Percentiles rank a stretch among this genome's conserved stretches.
Conservation (phyloP, 2,113 vertebrate species). For the Poicephalus meyeri region DNA sequence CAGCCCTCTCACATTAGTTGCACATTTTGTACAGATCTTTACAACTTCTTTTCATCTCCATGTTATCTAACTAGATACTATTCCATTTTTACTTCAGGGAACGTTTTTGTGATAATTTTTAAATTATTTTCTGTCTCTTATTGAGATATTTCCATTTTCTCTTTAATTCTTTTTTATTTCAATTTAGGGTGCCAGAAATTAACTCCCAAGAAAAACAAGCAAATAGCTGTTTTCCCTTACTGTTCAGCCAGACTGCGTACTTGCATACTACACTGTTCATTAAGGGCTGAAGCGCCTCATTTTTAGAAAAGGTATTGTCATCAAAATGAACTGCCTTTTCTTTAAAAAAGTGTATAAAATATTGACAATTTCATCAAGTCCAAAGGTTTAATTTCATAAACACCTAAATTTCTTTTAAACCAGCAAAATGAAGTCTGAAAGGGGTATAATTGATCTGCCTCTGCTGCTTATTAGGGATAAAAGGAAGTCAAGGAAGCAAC, state of each 20-base stretch:
- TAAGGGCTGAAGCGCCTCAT: not conserved
- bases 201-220: not conserved
- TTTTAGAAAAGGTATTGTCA: not conserved
- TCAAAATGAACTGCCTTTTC: not conserved
- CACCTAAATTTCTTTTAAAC: not conserved
- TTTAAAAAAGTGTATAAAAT: not conserved
- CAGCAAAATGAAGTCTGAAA: not conserved
- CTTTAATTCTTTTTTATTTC: not conserved
- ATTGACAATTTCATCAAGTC: not conserved
- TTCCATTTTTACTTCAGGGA: not conserved
- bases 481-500: not conserved
- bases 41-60: not conserved
- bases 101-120: not conserved
- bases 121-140: not conserved
- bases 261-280: not conserved
- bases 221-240: not conserved
- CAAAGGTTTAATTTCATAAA: not conserved
- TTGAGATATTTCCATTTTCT: not conserved
- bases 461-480: not conserved
- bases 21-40: not conserved
- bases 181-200: not conserved
- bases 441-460: not conserved
- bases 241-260: not conserved
- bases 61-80: not conserved
- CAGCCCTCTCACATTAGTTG: not conserved